These are phyloP conservation scores for Hyles vespertilio DNA, from an alignment of 1,140 invertebrate species.

Conservation along the genomic window DNA sequence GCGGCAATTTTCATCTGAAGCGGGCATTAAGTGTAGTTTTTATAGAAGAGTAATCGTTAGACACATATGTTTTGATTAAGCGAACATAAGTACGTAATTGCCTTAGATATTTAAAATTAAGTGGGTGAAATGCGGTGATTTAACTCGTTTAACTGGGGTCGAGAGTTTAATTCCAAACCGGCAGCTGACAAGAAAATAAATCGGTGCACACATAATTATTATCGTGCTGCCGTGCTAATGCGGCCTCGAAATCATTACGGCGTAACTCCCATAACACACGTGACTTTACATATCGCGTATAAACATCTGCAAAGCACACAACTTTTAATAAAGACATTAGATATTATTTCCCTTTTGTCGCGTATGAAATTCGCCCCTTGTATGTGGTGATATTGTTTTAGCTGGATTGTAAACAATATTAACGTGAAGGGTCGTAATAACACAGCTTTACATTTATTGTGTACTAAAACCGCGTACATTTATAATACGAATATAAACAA, in stretches of 20 bases:
- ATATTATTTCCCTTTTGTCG: too few relatives aligned
- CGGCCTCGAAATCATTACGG: conserved; percentile 18
- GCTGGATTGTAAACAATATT: too few relatives aligned
- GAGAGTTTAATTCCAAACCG: too few relatives aligned
- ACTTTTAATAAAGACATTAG: too few relatives aligned
- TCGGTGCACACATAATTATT: conserved; percentile 2
- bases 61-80: neutral
- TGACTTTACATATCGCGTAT: conserved; percentile 23
- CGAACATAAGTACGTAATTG: neutral
- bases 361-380: too few relatives aligned
- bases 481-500: neutral
- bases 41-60: conserved; percentile 7
- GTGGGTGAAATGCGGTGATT: neutral
- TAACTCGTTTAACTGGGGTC: neutral
- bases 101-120: neutral
- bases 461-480: too few relatives aligned
- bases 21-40: conserved; percentile 12
- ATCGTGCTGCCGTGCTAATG: neutral
- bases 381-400: too few relatives aligned
- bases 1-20: conserved; percentile 12
- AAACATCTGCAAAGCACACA: conserved; percentile 9
- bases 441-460: too few relatives aligned
- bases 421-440: too few relatives aligned
- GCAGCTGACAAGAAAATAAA: too few relatives aligned
- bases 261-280: conserved; percentile 25